Base-by-base conservation (phyloP, 2,888 invertebrate species). In the Heliconius ethilla region DNA sequence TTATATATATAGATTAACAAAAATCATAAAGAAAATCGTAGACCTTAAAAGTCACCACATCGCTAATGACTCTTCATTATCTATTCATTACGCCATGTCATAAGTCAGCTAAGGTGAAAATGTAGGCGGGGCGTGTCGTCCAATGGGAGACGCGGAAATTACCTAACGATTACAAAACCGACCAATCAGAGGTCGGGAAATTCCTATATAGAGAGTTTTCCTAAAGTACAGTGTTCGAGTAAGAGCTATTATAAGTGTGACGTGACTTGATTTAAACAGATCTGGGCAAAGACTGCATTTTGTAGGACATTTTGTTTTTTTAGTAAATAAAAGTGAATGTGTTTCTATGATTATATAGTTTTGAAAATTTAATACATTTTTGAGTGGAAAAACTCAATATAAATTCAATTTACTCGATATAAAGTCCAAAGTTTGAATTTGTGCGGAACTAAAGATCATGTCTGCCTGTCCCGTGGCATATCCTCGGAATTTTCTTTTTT, bases 41-140 rank as follows among this genome's bases (percentile, higher is more conserved):
- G 75, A 25, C 76, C 37, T 77, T 81, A 86, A 87, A 87, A 78
- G 76, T 11, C 84, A 84, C 84, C 65, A 80, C 73, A 78, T 75
- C 79, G 75, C 81, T 91, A 92, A 92, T 92, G 89, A 88, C 88
- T 87, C 87, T 89, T 89, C 90, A 90, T 93, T 88, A 93, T 89
- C 82, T 85, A 92, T 92, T 84, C 85, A 87, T 85, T 86, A 89
- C 92, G 91, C 89, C 86, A 79, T 85, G 82, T 82, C 83, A 82
- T 84, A 83, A 83, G 79, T 74, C 81, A 79, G 78, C 74, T 81
- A 80, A 83, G 84, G 85, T 85, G 89, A 89, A 88, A 91, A 89
- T 88, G 86, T 83, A 84, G 93, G 92, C 91, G 91, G 87, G 87
- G 88, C 83, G 73, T 75, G 7, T 75, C 83, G 79, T 79, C 93